A percentile compares a stretch with the other conserved stretches of the same genome.
These are phyloP conservation scores for Paguma larvata DNA, from an alignment of 2,797 vertebrate genomes.

Conservation along the genomic window DNA sequence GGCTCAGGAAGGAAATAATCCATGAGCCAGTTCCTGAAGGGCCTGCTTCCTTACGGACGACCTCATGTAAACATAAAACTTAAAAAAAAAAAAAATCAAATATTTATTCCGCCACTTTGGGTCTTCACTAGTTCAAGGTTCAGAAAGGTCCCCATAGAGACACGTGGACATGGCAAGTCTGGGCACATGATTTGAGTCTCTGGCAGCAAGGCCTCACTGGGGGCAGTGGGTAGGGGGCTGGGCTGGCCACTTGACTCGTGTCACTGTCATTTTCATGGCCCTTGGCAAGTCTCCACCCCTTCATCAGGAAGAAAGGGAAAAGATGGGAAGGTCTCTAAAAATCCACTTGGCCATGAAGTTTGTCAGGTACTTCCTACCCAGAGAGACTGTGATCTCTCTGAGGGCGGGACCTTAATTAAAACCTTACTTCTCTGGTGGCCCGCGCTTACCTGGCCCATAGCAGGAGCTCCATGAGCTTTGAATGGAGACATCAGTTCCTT, in stretches of 20 bases:
- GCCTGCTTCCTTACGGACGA: background rate
- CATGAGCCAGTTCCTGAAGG: background rate
- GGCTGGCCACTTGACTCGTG: background rate
- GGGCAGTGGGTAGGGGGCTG: fast-evolving
- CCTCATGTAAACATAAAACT: background rate
- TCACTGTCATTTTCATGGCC: background rate
- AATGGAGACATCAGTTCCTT: background rate
- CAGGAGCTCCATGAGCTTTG: background rate
- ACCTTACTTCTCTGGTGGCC: background rate
- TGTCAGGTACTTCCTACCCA: background rate
- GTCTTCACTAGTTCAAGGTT: background rate
- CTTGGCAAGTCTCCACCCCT: background rate
- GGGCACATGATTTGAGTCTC: background rate
- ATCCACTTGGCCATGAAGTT: background rate
- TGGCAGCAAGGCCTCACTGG: background rate
- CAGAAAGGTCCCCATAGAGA: background rate
- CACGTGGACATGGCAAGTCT: background rate
- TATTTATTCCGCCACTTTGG: background rate
- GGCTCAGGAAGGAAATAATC: background rate
- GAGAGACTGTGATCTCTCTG: background rate
- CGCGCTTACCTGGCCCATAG: background rate
- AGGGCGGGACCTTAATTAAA: background rate
- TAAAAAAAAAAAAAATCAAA: background rate
- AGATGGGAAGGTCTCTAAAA: background rate
- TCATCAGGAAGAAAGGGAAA: background rate